phyloP scores from a whole-genome alignment of 2,797 vertebrate species.

The Nannoperca obscura region DNA sequence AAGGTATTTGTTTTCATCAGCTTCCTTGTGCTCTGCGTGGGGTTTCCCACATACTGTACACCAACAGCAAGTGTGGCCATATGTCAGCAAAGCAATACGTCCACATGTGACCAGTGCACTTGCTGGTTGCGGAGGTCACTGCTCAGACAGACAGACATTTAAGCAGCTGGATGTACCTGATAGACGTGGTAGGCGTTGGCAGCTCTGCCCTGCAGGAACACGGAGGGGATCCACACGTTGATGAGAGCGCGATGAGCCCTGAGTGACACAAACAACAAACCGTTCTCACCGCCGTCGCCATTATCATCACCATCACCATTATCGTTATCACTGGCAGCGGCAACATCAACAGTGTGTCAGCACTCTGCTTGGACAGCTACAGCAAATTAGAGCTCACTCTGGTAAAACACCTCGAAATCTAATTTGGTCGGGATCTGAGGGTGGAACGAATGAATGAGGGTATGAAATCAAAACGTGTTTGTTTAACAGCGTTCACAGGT shows the following conservation, averaged over 20 bases:
- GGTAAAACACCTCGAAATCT: conserved; percentile 32
- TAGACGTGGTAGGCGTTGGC: conserved; percentile 97
- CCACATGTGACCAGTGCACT: not conserved
- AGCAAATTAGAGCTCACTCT: conserved; percentile 42
- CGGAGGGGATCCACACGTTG: conserved; percentile 99
- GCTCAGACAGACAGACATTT: not conserved
- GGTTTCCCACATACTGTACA: not conserved
- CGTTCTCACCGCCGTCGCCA: conserved; percentile 24
- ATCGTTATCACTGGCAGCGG: conserved; percentile 29
- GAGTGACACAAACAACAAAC: conserved; percentile 66
- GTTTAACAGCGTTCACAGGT: not conserved
- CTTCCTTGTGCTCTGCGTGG: not conserved
- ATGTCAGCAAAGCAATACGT: not conserved
- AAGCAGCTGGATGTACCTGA: conserved; percentile 84
- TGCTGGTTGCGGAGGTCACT: not conserved
- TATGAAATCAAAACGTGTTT: conserved; percentile 18
- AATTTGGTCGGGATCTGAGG: conserved; percentile 19
- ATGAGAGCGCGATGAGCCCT: conserved; percentile 97
- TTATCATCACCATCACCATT: conserved; percentile 29
- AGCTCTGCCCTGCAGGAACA: conserved; percentile 96
- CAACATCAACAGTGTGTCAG: conserved; percentile 41
- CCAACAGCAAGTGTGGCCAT: not conserved
- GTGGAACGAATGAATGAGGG: conserved; percentile 3
- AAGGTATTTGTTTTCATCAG: not conserved
- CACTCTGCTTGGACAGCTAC: conserved; percentile 7